These are phyloP conservation scores for Haliclona indistincta DNA, from an alignment of 37 sponge, comb jelly and placozoan genomes.

Conservation along the genomic window DNA sequence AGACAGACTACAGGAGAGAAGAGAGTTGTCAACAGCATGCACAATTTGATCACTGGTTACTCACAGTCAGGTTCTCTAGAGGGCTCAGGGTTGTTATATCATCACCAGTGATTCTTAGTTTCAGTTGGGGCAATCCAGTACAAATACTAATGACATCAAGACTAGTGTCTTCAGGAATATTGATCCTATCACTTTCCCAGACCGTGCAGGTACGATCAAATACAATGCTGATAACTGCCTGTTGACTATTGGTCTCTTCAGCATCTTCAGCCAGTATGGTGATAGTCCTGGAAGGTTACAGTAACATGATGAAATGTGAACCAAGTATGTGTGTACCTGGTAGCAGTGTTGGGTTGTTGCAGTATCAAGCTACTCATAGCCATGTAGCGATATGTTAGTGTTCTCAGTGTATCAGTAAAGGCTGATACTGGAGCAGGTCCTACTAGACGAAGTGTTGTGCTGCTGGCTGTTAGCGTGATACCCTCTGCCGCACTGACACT, in stretches of 20 bases:
- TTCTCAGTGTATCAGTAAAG: constrained; percentile 39
- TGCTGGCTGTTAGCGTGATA: background rate
- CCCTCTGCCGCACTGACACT: background rate
- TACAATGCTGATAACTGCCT: background rate
- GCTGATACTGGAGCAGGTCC: constrained; percentile 19
- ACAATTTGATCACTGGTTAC: constrained; percentile 2
- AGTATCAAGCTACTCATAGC: background rate
- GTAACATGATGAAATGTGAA: background rate
- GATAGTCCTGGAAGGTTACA: constrained; percentile 11
- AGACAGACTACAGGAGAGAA: constrained; percentile 27
- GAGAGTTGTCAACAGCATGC: background rate
- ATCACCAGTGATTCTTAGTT: background rate
- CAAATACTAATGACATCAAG: constrained; percentile 15
- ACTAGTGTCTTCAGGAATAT: constrained; percentile 1
- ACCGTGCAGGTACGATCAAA: constrained; percentile 47
- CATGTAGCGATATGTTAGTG: constrained; percentile 41
- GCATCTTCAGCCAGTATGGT: constrained; percentile 34
- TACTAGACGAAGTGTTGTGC: constrained; percentile 13
- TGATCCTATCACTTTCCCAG: constrained; percentile 1
- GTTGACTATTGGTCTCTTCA: constrained; percentile 6
- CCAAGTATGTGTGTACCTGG: background rate
- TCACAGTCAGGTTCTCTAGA: constrained; percentile 9
- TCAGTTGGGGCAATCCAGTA: constrained; percentile 10
- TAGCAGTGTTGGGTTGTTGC: background rate
- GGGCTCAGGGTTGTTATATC: background rate